Evolutionary conservation across 1,140 invertebrate genomes (phyloP), one percentile per base, ranked within the genome.

Genomic region (Acromyrmex echinatior): DNA sequence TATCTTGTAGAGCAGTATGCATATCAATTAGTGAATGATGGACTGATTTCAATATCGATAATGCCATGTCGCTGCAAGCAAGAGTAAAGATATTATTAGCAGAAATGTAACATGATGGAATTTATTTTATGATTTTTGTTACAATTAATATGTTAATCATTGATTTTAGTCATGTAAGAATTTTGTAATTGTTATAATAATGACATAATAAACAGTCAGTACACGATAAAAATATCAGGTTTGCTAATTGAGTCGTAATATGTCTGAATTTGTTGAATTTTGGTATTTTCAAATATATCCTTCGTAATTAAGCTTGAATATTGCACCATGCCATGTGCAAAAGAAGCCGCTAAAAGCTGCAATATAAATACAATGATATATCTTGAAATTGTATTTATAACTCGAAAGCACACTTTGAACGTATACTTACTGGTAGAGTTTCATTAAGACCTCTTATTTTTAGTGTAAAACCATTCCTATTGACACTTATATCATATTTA

Each of bases 201-300:
- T 70, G 3, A 53, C 0, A 45, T 35, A 73, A 81, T 14, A 31
- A 84, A 94, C 92, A 49, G 12, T 2, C 7, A 14, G 90, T 95
- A 97, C 97, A 96, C 97, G 86, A 96, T 96, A 0, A 98, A 93
- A 87, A 96, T 96, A 51, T 96, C 95, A 1, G 97, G 97, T 89
- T 97, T 98, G 21, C 98, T 95, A 71, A 97, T 96, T 35, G 0
- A 6, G 93, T 98, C 98, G 92, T 97, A 97, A 91, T 98, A 98
- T 7, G 70, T 88, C 91, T 97, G 97, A n/a, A 96, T 94, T 89
- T 96, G 95, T 93, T 96, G 95, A 88, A 97, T 96, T 71, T 97
- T 97, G 81, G 98, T 96, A 1, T 97, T 96, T 56, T 97, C 95
- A 91, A 98, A 97, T 86, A 97, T 94, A 0, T 96, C 94, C 82